phyloP scores from a whole-genome alignment of 2,888 invertebrate genomes.

The Drosophila suboccidentalis region DNA sequence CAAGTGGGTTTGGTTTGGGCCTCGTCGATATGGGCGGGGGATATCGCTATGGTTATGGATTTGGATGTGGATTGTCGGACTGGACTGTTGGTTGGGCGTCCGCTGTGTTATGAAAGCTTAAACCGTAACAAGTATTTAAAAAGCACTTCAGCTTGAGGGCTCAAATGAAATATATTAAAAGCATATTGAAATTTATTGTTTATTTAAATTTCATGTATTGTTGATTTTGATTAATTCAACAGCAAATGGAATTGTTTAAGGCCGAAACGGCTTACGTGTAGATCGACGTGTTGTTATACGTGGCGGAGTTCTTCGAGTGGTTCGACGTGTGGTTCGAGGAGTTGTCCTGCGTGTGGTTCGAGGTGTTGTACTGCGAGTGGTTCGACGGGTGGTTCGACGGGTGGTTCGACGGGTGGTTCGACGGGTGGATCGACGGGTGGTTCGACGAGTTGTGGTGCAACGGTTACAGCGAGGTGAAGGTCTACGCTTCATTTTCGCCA shows the following conservation, averaged over 20 bases:
- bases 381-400: neutral
- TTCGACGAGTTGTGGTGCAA: slow-evolving; percentile 1
- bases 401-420: slow-evolving; percentile 1
- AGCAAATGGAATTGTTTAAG: slow-evolving; percentile 13
- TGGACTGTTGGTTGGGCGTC: slow-evolving; percentile 14
- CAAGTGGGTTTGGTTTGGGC: slow-evolving; percentile 45
- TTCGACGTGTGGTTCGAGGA: neutral
- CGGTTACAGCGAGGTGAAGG: neutral
- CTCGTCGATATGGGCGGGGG: neutral
- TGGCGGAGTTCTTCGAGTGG: neutral
- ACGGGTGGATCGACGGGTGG: neutral
- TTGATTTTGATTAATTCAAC: slow-evolving; percentile 55
- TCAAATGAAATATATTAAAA: slow-evolving; percentile 57
- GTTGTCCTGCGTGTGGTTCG: neutral
- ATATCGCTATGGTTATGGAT: slow-evolving; percentile 9
- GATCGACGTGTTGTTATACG: neutral
- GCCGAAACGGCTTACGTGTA: neutral
- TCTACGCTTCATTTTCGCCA: slow-evolving; percentile 36
- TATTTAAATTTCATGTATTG: slow-evolving; percentile 57
- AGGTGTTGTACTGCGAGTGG: neutral
- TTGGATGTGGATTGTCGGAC: slow-evolving; percentile 5
- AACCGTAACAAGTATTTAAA: slow-evolving; percentile 77
- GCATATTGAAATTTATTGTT: slow-evolving; percentile 63
- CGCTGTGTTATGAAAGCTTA: slow-evolving; percentile 62
- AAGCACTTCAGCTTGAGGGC: slow-evolving; percentile 63